Evolutionary conservation across 2,797 vertebrate genomes (phyloP), one percentile per base, ranked within the genome.

Genomic region (Lepilemur ruficaudatus): DNA sequence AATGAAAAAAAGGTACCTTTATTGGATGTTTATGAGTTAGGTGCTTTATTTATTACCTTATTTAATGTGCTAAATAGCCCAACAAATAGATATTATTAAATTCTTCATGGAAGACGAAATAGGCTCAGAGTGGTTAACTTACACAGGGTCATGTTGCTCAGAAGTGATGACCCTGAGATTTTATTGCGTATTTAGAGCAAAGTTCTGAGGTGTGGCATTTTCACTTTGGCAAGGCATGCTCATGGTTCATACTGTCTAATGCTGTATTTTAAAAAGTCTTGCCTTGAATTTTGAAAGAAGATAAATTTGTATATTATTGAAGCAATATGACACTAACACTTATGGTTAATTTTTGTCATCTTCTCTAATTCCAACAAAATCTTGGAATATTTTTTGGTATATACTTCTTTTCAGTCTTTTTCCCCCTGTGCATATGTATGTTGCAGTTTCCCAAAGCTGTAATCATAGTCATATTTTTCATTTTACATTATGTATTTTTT

Each of bases 31-130:
- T 72, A 72, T 78, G 69, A 92, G 23, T 80, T 72, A 76, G 35
- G 38, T 83, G 35, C 8, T 91, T 73, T 94, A 93, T 89, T 65
- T 78, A 69, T 88, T 61, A n/a, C 59, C 20, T 15, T 93, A 63
- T 78, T 95, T 94, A 92, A 65, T 88, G 70, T 95, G 57, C 41
- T 84, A 94, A 93, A 89, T 88, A 89, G 50, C 55, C 75, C 57
- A 92, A 92, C 84, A 96, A 91, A 48, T 81, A 81, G 91, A 78
- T 93, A 89, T 30, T 84, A 78, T 85, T 95, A 95, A 96, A 76
- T 96, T 72, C 12, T 95, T 94, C 86, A 94, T 89, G 80, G 75
- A 72, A 92, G 92, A 98, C 55, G 67, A 95, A 97, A 85, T 43
- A 28, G 83, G 43, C 22, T 4, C 69, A 86, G 46, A 84, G 59